These are phyloP conservation scores for Achroia grisella DNA, from an alignment of 1,140 invertebrate species.

Conservation along the genomic window DNA sequence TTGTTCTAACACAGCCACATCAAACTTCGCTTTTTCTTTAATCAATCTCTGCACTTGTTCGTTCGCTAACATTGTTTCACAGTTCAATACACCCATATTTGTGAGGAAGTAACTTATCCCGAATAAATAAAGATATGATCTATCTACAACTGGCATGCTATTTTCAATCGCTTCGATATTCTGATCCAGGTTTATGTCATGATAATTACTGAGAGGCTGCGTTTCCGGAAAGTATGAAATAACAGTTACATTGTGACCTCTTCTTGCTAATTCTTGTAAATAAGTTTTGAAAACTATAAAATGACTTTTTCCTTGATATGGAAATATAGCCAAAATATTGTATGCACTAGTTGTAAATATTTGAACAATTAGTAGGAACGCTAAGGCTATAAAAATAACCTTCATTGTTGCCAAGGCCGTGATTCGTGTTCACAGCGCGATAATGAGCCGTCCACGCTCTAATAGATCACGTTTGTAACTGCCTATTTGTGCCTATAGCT, in stretches of 20 bases:
- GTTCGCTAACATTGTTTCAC: slow-evolving; percentile 54
- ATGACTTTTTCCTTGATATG: slow-evolving; percentile 83
- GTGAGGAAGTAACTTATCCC: slow-evolving; percentile 28
- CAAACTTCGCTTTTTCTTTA: slow-evolving; percentile 71
- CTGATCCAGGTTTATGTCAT: slow-evolving; percentile 71
- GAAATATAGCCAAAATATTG: slow-evolving; percentile 78
- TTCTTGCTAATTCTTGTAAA: slow-evolving; percentile 75
- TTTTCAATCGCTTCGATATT: slow-evolving; percentile 42
- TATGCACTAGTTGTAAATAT: slow-evolving; percentile 6
- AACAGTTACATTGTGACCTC: slow-evolving; percentile 82
- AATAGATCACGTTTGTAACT: no score
- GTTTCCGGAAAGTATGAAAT: slow-evolving; percentile 78
- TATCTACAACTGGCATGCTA: slow-evolving; percentile 22
- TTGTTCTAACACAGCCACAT: slow-evolving; percentile 79
- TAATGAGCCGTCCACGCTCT: no score
- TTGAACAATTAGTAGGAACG: not conserved
- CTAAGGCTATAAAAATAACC: no score
- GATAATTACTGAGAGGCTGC: slow-evolving; percentile 73
- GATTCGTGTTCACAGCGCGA: no score
- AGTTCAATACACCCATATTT: slow-evolving; percentile 40
- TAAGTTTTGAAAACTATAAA: slow-evolving; percentile 80
- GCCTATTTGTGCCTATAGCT: no score
- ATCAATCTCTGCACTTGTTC: slow-evolving; percentile 58
- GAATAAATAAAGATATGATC: slow-evolving; percentile 32
- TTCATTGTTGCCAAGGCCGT: no score